These are phyloP conservation scores for Charina bottae DNA, from an alignment of 2,113 vertebrate species.

Conservation along the genomic window DNA sequence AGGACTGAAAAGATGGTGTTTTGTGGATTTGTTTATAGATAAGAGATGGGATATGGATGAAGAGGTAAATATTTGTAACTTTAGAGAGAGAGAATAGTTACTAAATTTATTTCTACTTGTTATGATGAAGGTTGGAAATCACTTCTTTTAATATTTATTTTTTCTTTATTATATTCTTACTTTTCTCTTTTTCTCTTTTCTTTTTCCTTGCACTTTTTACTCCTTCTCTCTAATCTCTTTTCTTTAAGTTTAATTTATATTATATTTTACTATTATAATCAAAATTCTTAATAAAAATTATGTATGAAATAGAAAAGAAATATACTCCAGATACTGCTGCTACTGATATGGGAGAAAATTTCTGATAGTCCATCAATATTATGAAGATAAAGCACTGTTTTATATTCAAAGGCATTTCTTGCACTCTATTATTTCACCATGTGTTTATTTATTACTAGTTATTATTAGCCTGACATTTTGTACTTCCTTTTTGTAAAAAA, in stretches of 20 bases:
- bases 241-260: neutral
- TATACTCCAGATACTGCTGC: neutral
- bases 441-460: conserved; percentile 21
- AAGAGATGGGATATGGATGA: no score
- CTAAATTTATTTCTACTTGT: no score
- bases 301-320: neutral
- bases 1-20: no score
- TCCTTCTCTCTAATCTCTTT: neutral
- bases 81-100: no score
- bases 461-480: conserved; percentile 2
- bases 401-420: conserved; percentile 7
- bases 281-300: neutral
- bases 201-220: neutral
- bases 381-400: neutral
- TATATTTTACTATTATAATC: neutral
- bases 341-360: neutral
- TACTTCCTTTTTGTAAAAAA: neutral
- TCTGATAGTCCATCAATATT: neutral
- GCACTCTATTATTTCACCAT: conserved; percentile 7
- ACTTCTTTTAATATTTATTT: no score
- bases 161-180: no score
- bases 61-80: no score
- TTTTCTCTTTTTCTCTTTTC: no score
- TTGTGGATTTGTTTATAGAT: no score
- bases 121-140: no score